A percentile compares a stretch with the other conserved stretches of the same genome.
These are phyloP conservation scores for Maccullochella peelii DNA, from an alignment of 2,113 vertebrate species.

Conservation along the genomic window DNA sequence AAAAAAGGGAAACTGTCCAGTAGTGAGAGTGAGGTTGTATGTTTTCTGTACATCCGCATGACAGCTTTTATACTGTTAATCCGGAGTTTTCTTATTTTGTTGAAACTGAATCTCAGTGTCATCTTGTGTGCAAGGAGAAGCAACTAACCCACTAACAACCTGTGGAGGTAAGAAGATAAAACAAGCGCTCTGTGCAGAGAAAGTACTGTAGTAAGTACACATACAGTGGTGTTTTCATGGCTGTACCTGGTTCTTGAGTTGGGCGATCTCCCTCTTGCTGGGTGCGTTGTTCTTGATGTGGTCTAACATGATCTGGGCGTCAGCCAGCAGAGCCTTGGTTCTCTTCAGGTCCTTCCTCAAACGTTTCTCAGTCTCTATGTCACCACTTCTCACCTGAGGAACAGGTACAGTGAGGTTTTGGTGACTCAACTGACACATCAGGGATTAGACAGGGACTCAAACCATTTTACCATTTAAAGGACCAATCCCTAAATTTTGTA, in stretches of 20 bases:
- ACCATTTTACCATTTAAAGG: neutral
- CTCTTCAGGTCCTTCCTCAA: conserved; percentile 96
- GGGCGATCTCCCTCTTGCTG: conserved; percentile 96
- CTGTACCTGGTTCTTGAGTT: conserved; percentile 95
- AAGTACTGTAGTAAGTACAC: neutral
- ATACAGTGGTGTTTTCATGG: neutral
- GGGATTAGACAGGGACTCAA: neutral
- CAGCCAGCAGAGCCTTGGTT: conserved; percentile 94
- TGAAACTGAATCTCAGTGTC: too few relatives aligned
- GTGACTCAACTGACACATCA: neutral
- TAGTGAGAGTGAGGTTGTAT: too few relatives aligned
- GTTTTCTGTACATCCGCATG: too few relatives aligned
- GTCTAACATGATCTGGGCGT: conserved; percentile 98
- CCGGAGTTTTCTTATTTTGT: too few relatives aligned
- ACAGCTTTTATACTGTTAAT: too few relatives aligned
- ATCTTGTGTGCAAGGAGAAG: too few relatives aligned
- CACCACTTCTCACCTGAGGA: conserved; percentile 89
- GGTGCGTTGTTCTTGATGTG: conserved; percentile 97
- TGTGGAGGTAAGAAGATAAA: too few relatives aligned
- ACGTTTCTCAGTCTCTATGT: conserved; percentile 93
- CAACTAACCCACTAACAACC: too few relatives aligned
- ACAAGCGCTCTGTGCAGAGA: neutral
- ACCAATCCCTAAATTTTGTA: neutral
- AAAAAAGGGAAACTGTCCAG: too few relatives aligned
- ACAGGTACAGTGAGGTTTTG: neutral